A percentile compares a stretch with the other conserved stretches of the same genome.
Conservation (phyloP, 2,797 vertebrate genomes). For the Melanotaenia trifasciata region DNA sequence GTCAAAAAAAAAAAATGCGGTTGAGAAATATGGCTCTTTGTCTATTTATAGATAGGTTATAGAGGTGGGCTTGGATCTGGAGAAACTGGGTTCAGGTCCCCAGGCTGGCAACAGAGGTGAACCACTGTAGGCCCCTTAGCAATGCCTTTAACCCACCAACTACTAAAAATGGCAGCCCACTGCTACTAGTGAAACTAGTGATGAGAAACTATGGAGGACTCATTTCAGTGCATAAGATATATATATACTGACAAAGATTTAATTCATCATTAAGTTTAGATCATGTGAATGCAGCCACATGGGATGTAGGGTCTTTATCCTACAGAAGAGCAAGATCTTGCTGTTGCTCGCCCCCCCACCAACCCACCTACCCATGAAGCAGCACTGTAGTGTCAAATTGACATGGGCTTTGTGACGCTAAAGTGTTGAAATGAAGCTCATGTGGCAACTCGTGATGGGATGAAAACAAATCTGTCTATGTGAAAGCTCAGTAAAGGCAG, state of each 20-base stretch:
- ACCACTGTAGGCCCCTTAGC: no score
- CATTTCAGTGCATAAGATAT: no score
- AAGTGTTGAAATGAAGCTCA: conserved; percentile 57
- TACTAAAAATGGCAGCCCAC: no score
- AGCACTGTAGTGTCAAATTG: conserved; percentile 45
- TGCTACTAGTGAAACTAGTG: no score
- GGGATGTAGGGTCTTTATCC: conserved; percentile 29
- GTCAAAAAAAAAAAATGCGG: conserved; percentile 38
- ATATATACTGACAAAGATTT: no score
- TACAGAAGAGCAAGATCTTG: conserved; percentile 15
- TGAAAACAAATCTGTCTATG: conserved; percentile 30
- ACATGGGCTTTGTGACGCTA: conserved; percentile 39
- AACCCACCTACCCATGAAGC: conserved; percentile 9
- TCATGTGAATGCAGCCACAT: conserved; percentile 61
- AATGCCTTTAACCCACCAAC: no score
- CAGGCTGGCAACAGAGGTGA: no score
- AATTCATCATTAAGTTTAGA: conserved; percentile 17
- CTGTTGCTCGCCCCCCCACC: conserved; percentile 33
- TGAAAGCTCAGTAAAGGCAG: not conserved
- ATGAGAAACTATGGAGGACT: no score
- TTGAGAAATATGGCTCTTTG: conserved; percentile 20
- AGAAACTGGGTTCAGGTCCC: no score
- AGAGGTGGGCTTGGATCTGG: no score
- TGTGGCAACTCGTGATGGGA: conserved; percentile 40
- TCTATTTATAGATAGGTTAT: not conserved